A percentile compares a stretch with the other conserved stretches of the same genome.
phyloP scores from a whole-genome alignment of 1,140 invertebrate genomes.

The Mylabris phalerata region DNA sequence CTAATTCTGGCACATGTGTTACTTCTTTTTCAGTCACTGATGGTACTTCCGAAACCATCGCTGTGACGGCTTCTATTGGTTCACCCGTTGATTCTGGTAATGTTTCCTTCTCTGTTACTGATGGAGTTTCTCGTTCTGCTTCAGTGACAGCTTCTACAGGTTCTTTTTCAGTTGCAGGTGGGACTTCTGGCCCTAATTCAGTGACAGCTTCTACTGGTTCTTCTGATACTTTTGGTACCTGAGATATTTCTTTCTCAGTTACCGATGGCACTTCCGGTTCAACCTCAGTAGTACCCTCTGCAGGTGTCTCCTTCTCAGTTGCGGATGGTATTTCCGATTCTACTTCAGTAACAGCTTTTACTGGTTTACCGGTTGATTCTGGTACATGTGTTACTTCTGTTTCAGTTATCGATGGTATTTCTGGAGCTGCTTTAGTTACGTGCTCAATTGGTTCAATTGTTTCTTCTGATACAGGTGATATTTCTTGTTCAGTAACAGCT shows the following conservation, averaged over 20 bases:
- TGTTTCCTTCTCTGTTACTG: too few species aligned
- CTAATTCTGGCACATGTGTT: too few species aligned
- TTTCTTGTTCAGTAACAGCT: background rate
- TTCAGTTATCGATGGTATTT: background rate
- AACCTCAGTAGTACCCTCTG: constrained; percentile 2
- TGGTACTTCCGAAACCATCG: background rate
- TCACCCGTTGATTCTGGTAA: too few species aligned
- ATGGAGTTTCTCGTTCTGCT: too few species aligned
- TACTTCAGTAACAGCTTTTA: constrained; percentile 2
- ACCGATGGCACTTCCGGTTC: background rate
- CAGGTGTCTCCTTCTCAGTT: background rate
- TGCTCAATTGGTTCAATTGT: constrained; percentile 1
- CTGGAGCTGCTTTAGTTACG: constrained; percentile 4
- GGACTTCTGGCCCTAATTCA: background rate
- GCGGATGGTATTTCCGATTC: background rate
- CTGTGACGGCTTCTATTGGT: background rate
- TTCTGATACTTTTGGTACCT: background rate
- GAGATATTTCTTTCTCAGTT: too few species aligned
- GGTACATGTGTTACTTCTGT: background rate
- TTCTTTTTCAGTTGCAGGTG: too few species aligned
- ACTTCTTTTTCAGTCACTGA: constrained; percentile 1
- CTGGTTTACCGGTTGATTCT: background rate
- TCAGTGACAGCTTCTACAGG: background rate
- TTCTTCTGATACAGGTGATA: background rate
- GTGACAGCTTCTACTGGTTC: background rate